Percentiles rank a stretch among this genome's conserved stretches.
Conservation (phyloP, 1,140 invertebrate genomes). For the Oryctes rhinoceros region DNA sequence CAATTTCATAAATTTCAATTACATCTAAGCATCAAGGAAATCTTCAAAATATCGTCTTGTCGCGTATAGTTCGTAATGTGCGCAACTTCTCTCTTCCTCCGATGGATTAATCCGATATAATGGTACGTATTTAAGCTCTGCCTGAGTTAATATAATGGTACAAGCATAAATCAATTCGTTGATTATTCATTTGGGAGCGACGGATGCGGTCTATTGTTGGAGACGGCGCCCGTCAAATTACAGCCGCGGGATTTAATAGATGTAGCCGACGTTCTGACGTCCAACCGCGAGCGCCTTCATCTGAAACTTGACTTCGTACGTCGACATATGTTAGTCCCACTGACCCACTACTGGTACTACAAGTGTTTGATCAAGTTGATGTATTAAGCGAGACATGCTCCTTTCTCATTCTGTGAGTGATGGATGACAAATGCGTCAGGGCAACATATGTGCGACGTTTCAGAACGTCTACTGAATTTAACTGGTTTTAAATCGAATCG, state of each 20-base stretch:
- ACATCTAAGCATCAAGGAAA: too few species aligned
- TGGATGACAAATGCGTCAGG: background rate
- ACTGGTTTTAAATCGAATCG: too few species aligned
- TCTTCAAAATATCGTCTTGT: too few species aligned
- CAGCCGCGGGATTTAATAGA: background rate
- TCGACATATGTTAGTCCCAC: constrained; percentile 17
- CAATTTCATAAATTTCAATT: too few species aligned
- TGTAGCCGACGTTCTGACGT: background rate
- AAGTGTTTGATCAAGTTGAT: constrained; percentile 28
- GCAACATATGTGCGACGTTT: background rate
- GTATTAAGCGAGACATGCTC: background rate
- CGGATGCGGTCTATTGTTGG: background rate
- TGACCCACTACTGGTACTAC: background rate
- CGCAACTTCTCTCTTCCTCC: too few species aligned
- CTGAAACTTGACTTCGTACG: background rate
- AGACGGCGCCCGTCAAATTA: constrained; percentile 8
- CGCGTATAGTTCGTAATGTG: too few species aligned
- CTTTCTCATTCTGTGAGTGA: constrained; percentile 3
- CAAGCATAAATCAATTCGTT: background rate
- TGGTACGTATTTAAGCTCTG: background rate
- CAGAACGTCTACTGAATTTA: too few species aligned
- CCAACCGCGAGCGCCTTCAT: background rate
- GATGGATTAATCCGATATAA: too few species aligned
- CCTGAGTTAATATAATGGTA: background rate
- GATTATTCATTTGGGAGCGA: background rate